Evolutionary conservation across 2,888 invertebrate species (phyloP).

Genomic region (Rhogogaster chlorosoma): DNA sequence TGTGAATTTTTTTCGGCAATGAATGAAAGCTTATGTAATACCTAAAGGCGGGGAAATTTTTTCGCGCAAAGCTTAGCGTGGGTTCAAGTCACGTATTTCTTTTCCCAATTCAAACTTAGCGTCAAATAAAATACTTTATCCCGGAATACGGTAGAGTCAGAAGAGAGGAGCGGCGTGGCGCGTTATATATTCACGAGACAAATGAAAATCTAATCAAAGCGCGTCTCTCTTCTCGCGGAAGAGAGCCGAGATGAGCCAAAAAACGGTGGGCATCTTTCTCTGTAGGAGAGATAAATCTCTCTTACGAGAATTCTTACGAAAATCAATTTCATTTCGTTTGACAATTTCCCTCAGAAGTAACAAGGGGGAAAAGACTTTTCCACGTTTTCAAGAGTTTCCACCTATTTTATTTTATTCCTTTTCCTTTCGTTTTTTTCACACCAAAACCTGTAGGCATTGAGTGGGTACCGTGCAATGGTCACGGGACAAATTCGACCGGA

Average conservation of each 20-base stretch:
- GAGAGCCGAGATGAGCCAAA: background rate
- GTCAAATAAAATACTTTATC: slow-evolving; percentile 35
- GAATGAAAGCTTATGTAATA: background rate
- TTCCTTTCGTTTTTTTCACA: slow-evolving; percentile 8
- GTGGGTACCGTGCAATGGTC: slow-evolving; percentile 55
- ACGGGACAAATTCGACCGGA: slow-evolving; percentile 56
- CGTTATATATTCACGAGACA: slow-evolving; percentile 35
- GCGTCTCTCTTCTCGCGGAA: background rate
- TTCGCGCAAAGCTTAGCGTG: background rate
- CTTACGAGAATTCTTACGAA: background rate
- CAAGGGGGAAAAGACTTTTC: background rate
- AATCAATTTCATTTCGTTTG: slow-evolving; percentile 47
- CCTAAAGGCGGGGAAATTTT: background rate
- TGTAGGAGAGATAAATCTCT: background rate
- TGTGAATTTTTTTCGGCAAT: background rate
- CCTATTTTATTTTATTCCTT: slow-evolving; percentile 46
- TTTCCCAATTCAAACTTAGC: background rate
- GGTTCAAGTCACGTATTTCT: background rate
- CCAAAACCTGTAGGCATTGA: slow-evolving; percentile 58
- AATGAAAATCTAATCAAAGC: slow-evolving; percentile 46
- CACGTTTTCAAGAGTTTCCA: slow-evolving; percentile 7
- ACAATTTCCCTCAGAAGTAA: slow-evolving; percentile 3
- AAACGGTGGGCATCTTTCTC: background rate
- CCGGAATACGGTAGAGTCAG: slow-evolving; percentile 13
- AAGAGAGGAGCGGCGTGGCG: background rate